Percentiles rank a stretch among this genome's conserved stretches.
phyloP scores from a whole-genome alignment of 2,113 vertebrate species.

The Bos indicus region DNA sequence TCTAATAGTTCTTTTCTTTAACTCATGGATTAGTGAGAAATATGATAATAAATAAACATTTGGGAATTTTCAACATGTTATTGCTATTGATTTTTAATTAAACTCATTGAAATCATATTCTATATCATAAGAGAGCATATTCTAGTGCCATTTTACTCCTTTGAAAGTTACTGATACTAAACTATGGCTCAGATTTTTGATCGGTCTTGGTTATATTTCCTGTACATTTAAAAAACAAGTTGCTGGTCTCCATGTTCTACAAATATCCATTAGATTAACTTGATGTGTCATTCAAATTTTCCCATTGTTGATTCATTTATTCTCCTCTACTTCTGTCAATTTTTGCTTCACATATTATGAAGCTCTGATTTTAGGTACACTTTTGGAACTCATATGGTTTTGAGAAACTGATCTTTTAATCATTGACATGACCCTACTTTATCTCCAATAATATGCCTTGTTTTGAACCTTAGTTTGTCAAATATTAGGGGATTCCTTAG shows the following conservation, averaged over 20 bases:
- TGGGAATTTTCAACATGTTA: background rate
- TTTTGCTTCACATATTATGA: background rate
- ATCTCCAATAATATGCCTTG: background rate
- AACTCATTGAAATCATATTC: background rate
- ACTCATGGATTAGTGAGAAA: background rate
- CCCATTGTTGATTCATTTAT: background rate
- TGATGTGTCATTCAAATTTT: background rate
- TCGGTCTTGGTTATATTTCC: background rate
- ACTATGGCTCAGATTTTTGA: background rate
- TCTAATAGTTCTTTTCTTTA: background rate
- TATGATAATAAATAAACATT: background rate
- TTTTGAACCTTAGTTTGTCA: background rate
- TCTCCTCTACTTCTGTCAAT: background rate
- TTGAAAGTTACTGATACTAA: background rate
- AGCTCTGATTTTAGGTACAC: background rate
- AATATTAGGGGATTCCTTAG: background rate
- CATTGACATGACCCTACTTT: background rate
- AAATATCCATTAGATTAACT: background rate
- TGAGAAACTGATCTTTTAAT: background rate
- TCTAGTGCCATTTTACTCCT: background rate
- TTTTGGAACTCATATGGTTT: background rate
- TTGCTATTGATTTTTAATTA: background rate
- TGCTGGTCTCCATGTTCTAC: background rate
- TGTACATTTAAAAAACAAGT: background rate
- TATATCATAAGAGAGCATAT: background rate